phyloP scores from a whole-genome alignment of 2,888 invertebrate species.

The Andrena fulva region DNA sequence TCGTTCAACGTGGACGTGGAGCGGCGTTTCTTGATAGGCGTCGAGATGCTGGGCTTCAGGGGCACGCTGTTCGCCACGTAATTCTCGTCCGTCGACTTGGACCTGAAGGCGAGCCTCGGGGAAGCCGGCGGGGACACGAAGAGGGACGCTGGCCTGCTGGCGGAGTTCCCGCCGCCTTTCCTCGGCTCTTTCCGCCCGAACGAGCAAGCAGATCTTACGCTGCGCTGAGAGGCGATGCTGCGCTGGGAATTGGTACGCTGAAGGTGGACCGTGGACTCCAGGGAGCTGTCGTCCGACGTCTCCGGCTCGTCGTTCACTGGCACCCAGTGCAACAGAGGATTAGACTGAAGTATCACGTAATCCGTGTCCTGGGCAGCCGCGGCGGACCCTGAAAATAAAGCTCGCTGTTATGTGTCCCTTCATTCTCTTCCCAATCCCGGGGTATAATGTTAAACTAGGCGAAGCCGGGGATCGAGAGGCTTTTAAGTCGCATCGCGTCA shows the following conservation, averaged over 20 bases:
- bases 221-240: slow-evolving; percentile 79
- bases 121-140: slow-evolving; percentile 80
- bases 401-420: slow-evolving; percentile 25
- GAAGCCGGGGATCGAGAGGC: not conserved
- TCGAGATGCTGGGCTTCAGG: slow-evolving; percentile 43
- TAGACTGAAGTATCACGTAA: slow-evolving; percentile 86
- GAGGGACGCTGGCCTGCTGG: slow-evolving; percentile 75
- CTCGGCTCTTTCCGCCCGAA: slow-evolving; percentile 55
- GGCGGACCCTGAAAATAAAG: slow-evolving; percentile 66
- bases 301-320: slow-evolving; percentile 85
- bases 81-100: slow-evolving; percentile 80
- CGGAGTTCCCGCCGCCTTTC: slow-evolving; percentile 46
- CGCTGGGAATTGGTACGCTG: slow-evolving; percentile 80
- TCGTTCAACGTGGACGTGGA: slow-evolving; percentile 61
- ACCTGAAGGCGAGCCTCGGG: slow-evolving; percentile 78
- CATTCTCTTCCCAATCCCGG: not conserved
- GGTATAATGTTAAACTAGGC: not conserved
- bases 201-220: slow-evolving; percentile 75
- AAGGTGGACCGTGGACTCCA: slow-evolving; percentile 78
- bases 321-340: slow-evolving; percentile 86
- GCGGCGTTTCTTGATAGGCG: slow-evolving; percentile 50
- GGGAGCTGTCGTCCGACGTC: slow-evolving; percentile 84
- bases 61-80: slow-evolving; percentile 59
- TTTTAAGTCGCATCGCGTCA: not conserved
- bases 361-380: slow-evolving; percentile 85